Percentiles rank a stretch among this genome's conserved stretches.
Conservation (phyloP, 2,888 invertebrate genomes). For the Tinea trinotella region DNA sequence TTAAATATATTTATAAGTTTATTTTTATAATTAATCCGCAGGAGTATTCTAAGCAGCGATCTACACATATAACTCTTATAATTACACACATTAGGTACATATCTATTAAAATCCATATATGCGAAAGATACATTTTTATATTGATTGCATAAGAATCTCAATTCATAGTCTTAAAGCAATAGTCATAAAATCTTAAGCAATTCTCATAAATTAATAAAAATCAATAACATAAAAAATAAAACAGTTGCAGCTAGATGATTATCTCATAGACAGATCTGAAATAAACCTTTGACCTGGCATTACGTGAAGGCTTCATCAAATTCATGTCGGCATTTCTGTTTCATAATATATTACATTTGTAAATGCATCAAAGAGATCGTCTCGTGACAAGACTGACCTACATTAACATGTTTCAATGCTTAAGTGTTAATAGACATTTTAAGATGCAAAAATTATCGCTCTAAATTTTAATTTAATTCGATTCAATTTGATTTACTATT, state of each 20-base stretch:
- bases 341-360: not conserved
- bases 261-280: not conserved
- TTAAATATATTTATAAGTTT: too few relatives aligned
- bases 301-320: not conserved
- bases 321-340: not conserved
- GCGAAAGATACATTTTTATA: too few relatives aligned
- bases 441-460: not conserved
- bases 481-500: not conserved
- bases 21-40: too few relatives aligned
- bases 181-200: too few relatives aligned
- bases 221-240: too few relatives aligned
- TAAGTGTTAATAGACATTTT: not conserved
- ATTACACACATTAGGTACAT: too few relatives aligned
- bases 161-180: too few relatives aligned
- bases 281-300: not conserved
- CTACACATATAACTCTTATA: too few relatives aligned
- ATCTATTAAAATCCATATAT: too few relatives aligned
- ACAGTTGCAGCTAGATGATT: not conserved
- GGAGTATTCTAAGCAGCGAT: too few relatives aligned
- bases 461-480: not conserved
- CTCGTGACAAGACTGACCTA: slow-evolving; percentile 9
- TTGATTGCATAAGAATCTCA: too few relatives aligned
- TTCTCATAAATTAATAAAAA: too few relatives aligned
- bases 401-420: not conserved
- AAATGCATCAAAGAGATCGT: not conserved